Base-by-base conservation (phyloP, 2,113 vertebrate genomes). In the Galbula dea region DNA sequence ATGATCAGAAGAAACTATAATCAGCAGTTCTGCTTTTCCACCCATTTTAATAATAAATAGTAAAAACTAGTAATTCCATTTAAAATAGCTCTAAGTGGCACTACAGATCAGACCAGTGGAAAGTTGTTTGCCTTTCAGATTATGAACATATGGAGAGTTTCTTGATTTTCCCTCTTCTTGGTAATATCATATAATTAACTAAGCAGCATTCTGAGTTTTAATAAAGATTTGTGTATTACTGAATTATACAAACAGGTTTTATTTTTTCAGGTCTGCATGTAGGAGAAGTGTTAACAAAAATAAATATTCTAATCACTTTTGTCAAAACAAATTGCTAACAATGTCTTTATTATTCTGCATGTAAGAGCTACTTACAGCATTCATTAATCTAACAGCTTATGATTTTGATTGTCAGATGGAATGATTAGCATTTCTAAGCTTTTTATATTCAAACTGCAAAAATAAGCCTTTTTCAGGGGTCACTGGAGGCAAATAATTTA, bases 371-470 rank as follows among this genome's bases (percentile, higher is more conserved):
- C 88, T 94, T 89, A 90, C 95, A 94, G 90, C 37, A 30, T 94
- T 97, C 86, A 94, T 96, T 97, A 97, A 97, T 97, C 94, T 95
- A 97, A 68, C 83, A 93, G 72, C 95, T 97, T 91, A 95, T 88
- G 65, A 96, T 97, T 97, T 97, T 97, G 95, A 97, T 97, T 97
- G 97, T 88, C 88, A 97, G 83, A 95, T 92, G 89, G 79, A 95
- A 94, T 92, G 77, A 97, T 96, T 93, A 97, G 73, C 94, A 97
- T 96, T 96, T 97, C 69, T 95, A 81, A 94, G 92, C 65, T 95
- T 97, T 97, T 95, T 77, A 74, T 85, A 95, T 95, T 96, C 80
- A 88, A 91, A 63, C 76, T 80, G 88, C 63, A 96, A 93, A 96
- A 95, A 83, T 84, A 97, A 97, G 65, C 72, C 89, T 69, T 95